Conservation (phyloP, 2,888 invertebrate species). For the Apamea monoglypha region DNA sequence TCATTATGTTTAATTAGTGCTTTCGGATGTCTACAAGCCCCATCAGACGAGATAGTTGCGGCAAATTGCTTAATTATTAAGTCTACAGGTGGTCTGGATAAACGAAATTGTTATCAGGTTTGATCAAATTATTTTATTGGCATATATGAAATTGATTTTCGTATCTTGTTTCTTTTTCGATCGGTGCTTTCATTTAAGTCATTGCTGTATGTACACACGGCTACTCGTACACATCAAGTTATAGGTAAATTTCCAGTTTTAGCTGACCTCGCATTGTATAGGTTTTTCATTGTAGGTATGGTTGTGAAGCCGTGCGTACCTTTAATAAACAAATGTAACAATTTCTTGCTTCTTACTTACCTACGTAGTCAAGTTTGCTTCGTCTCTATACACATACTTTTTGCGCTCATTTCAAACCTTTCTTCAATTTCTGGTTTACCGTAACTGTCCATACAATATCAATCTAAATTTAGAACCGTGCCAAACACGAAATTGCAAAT, state of each 20-base stretch:
- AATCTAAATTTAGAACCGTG: slow-evolving; percentile 49
- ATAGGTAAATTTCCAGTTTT: no score
- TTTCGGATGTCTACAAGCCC: slow-evolving; percentile 57
- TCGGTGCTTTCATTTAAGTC: background rate
- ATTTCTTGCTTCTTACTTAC: background rate
- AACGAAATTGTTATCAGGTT: slow-evolving; percentile 52
- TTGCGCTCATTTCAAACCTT: background rate
- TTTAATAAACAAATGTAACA: background rate
- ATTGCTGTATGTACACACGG: background rate
- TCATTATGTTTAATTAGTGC: slow-evolving; percentile 65
- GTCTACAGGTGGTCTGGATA: slow-evolving; percentile 53
- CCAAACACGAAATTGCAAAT: slow-evolving; percentile 55
- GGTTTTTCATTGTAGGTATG: no score
- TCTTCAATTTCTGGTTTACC: slow-evolving; percentile 17
- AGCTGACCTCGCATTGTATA: no score
- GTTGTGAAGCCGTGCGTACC: no score
- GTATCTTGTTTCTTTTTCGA: slow-evolving; percentile 22
- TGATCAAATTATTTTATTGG: slow-evolving; percentile 44
- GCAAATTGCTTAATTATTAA: slow-evolving; percentile 58
- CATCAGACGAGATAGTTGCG: slow-evolving; percentile 34
- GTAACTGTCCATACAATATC: slow-evolving; percentile 38
- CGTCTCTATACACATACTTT: background rate
- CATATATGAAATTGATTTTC: slow-evolving; percentile 49
- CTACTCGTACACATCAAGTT: no score
- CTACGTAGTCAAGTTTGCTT: background rate